These are phyloP conservation scores for Azorinus chamasolen DNA, from an alignment of 2,888 invertebrate species.

Conservation along the genomic window DNA sequence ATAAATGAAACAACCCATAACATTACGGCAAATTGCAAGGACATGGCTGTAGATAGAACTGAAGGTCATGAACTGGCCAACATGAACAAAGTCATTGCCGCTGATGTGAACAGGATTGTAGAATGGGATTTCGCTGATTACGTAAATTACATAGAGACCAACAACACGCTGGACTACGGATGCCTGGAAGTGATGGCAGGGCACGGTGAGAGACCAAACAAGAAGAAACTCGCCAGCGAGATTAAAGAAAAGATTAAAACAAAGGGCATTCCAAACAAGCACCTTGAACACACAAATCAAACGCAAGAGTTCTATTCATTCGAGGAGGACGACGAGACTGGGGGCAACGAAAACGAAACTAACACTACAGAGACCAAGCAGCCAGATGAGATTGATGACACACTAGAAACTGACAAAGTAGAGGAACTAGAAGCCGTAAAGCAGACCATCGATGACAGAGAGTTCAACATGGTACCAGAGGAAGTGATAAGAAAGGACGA, in stretches of 20 bases:
- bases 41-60: no score
- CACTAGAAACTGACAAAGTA: constrained; percentile 1
- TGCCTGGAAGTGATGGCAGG: constrained; percentile 14
- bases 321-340: not conserved
- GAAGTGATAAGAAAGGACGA: constrained; percentile 10
- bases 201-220: constrained; percentile 13
- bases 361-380: not conserved
- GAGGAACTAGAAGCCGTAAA: constrained; percentile 1
- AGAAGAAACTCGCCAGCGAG: constrained; percentile 15
- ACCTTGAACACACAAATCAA: not conserved
- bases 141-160: constrained; percentile 17
- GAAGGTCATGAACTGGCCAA: no score
- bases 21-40: no score
- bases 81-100: no score
- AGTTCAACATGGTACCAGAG: constrained; percentile 14
- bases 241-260: constrained; percentile 24
- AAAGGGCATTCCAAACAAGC: constrained; percentile 12
- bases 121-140: no score
- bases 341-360: no score
- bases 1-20: no score
- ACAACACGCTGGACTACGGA: constrained; percentile 13
- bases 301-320: no score
- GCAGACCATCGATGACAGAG: constrained; percentile 19
- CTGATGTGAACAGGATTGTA: no score
- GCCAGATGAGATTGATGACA: not conserved